phyloP scores from a whole-genome alignment of 1,140 invertebrate species.

The Bombus sibiricus region DNA sequence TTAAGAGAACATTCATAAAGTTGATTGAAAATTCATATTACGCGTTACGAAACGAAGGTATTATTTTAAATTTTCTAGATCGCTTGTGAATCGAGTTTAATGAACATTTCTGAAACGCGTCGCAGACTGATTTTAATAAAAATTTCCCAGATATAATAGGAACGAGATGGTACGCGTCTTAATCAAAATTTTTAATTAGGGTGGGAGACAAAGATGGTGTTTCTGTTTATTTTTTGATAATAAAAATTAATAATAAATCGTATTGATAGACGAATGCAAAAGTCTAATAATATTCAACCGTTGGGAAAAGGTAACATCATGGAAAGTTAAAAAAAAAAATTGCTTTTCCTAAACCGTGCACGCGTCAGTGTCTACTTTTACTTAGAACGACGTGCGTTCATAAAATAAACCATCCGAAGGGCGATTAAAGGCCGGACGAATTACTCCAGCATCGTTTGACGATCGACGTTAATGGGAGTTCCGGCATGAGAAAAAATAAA shows the following conservation, averaged over 20 bases:
- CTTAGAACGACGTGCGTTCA: slow-evolving; percentile 9
- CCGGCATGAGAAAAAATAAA: slow-evolving; percentile 29
- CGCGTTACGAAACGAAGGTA: not conserved
- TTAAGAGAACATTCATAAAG: not conserved
- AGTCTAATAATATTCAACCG: not conserved
- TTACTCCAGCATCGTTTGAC: slow-evolving; percentile 11
- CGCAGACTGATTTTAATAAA: no score
- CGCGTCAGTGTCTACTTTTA: not conserved
- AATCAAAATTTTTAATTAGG: no score
- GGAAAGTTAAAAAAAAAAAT: not conserved
- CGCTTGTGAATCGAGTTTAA: not conserved
- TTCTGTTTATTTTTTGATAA: no score
- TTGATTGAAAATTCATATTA: not conserved
- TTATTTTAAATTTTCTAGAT: not conserved
- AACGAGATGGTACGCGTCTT: no score
- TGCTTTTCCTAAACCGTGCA: not conserved
- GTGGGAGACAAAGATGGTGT: no score
- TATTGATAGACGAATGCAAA: no score
- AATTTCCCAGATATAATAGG: no score
- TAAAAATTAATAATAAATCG: no score
- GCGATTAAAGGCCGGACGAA: slow-evolving; percentile 21
- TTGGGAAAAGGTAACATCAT: not conserved
- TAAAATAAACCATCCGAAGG: slow-evolving; percentile 33
- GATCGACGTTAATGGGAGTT: slow-evolving; percentile 28
- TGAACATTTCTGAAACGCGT: not conserved